Base-by-base conservation (phyloP, 2,888 invertebrate genomes). In the Pimpla rufipes region DNA sequence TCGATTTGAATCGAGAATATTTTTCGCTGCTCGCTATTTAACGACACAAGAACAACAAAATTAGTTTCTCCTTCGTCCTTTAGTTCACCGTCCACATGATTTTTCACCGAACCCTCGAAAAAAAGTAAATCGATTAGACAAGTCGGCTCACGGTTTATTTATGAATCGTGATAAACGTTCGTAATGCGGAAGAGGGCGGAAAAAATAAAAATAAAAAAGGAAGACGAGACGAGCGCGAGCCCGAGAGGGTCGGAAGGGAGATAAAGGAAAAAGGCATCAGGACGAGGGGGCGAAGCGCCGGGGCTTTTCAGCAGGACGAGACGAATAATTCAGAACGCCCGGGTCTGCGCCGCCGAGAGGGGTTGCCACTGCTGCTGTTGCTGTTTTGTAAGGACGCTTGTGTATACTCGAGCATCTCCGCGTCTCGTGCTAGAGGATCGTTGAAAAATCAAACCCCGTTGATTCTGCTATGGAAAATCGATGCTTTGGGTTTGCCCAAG, bases 301-400 rank as follows among this genome's bases (percentile, higher is more conserved):
- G 62, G 62, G 71, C 64, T 79, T 80, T 71, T 75, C 70, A 50
- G 47, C 57, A 66, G 79, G 68, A 74, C 74, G 67, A 78, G 78
- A 79, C 82, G 82, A 82, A 82, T 82, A 82, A 82, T 82, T 82
- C 79, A 70, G 73, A 79, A 74, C 47, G 35, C n/a, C n/a, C 73
- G 62, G 50, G 62, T 82, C 52, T 62, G 62, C 29, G 29, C n/a
- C 29, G 29, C 52, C 57, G 70, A 47, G 52, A 57, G 73, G 66
- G 79, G 68, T 37, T 55, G 57, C 59, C 67, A 11, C 35, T 29
- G 37, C 10, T 37, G 59, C 18, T 57, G 47, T 16, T 67, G 45
- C 16, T 23, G 70, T 42, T 67, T 66, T 66, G 37, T 73, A 79
- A 55, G 47, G 57, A 55, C 66, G 79, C 42, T 16, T 18, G 40